A percentile compares a stretch with the other conserved stretches of the same genome.
Conservation (phyloP, 1,140 invertebrate genomes). For the Teleopsis dalmanni region DNA sequence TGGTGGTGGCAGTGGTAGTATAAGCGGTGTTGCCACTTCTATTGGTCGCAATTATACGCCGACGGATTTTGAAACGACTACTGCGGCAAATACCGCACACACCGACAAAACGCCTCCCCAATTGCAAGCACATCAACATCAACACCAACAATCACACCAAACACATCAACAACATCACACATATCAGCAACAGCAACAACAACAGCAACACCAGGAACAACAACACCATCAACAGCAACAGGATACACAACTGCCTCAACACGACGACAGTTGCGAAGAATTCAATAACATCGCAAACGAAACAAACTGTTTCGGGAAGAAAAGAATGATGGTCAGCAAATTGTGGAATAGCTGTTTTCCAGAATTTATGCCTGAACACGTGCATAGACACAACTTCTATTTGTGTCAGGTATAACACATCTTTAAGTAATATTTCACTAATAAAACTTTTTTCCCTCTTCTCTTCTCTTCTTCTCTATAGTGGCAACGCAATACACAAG, state of each 20-base stretch:
- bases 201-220: background rate
- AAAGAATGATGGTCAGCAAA: conserved; percentile 45
- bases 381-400: conserved; percentile 42
- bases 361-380: conserved; percentile 41
- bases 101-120: conserved; percentile 42
- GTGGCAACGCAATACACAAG: conserved; percentile 46
- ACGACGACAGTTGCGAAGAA: conserved; percentile 39
- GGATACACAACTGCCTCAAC: conserved; percentile 15
- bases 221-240: conserved; percentile 1
- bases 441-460: background rate
- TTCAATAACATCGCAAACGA: conserved; percentile 36
- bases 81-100: conserved; percentile 20
- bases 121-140: conserved; percentile 26
- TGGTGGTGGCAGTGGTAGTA: conserved; percentile 7
- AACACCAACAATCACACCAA: conserved; percentile 20
- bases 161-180: conserved; percentile 14
- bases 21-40: background rate
- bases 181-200: conserved; percentile 1
- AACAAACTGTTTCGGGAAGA: conserved; percentile 32
- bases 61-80: conserved; percentile 18
- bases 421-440: background rate
- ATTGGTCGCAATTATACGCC: conserved; percentile 7
- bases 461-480: conserved; percentile 13
- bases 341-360: conserved; percentile 43
- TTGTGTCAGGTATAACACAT: conserved; percentile 29